Evolutionary conservation across 2,888 invertebrate genomes (phyloP).

Genomic region (Phengaris alcon): DNA sequence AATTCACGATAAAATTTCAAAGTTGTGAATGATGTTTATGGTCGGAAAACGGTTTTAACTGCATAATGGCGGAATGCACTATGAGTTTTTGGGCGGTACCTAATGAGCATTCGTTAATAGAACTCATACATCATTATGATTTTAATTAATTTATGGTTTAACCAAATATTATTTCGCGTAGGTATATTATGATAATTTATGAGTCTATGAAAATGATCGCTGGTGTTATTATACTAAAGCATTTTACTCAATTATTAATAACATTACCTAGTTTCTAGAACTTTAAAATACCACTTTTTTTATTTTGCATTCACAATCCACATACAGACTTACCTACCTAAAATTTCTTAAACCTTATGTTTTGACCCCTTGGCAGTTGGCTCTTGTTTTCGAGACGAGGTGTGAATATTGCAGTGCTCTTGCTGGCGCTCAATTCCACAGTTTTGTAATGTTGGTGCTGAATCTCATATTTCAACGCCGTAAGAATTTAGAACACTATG

Average conservation of each 20-base stretch:
- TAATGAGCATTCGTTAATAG: conserved; percentile 14
- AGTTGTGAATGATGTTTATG: conserved; percentile 12
- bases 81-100: not conserved
- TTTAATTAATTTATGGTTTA: conserved; percentile 11
- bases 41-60: conserved; percentile 5
- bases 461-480: conserved; percentile 20
- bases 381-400: not conserved
- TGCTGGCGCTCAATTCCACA: conserved; percentile 1
- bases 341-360: not conserved
- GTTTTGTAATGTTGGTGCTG: conserved; percentile 16
- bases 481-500: not conserved
- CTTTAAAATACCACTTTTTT: not conserved
- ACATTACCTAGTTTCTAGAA: not conserved
- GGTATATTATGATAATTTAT: not conserved
- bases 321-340: too few relatives aligned
- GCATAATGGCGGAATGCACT: conserved; percentile 5
- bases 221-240: not conserved
- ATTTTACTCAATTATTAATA: not conserved
- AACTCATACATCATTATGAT: conserved; percentile 7
- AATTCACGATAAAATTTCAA: conserved; percentile 28
- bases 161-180: not conserved
- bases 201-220: not conserved
- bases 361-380: not conserved
- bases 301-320: not conserved
- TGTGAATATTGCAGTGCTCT: conserved; percentile 8